Base-by-base conservation (phyloP, 2,888 invertebrate species). In the Argyresthia goedartella region DNA sequence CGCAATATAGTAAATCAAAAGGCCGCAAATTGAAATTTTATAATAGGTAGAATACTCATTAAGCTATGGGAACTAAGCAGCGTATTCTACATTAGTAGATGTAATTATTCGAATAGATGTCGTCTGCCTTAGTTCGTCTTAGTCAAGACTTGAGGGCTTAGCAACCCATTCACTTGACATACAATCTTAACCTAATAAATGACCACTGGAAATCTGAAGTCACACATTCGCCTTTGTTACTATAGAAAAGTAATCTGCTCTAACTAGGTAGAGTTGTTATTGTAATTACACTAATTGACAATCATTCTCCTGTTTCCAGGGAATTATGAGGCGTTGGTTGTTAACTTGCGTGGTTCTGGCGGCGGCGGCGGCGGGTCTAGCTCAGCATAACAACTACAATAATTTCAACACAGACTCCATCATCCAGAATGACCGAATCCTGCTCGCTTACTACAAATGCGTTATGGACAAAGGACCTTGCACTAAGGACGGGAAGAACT, bases 381-480 rank as follows among this genome's bases (percentile, higher is more conserved):
- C 73, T 7, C 80, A 76, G 57, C 3, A 39, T n/a, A 79, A 79
- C 60, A 70, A 76, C 49, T 84, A 84, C 46, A 84, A 86, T 54
- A 85, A 84, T 66, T 81, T 82, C 64, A 85, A 86, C 53, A 70
- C 82, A 0, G 84, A 86, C 54, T 76, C 81, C 36, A 76, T 86
- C 54, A 75, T 86, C 36, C 78, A 78, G 55, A 86, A 85, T 53
- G 86, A 86, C 43, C 70, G 85, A 52, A 79, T 85, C n/a, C 66
- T 86, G 0, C 70, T 85, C 0, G 84, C 82, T 0, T 86, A 86
- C 56, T 86, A 84, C 69, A 86, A 82, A 55, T 86, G 86, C 53
- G 82, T 86, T 48, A 86, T 86, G 86, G 85, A 86, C 52, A 85
- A 80, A 45, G 86, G 86, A 36, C 86, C 86, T 1, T 86, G 85